Evolutionary conservation across 1,140 invertebrate genomes (phyloP), one percentile per base, ranked within the genome.

Genomic region (Bombus balteatus): DNA sequence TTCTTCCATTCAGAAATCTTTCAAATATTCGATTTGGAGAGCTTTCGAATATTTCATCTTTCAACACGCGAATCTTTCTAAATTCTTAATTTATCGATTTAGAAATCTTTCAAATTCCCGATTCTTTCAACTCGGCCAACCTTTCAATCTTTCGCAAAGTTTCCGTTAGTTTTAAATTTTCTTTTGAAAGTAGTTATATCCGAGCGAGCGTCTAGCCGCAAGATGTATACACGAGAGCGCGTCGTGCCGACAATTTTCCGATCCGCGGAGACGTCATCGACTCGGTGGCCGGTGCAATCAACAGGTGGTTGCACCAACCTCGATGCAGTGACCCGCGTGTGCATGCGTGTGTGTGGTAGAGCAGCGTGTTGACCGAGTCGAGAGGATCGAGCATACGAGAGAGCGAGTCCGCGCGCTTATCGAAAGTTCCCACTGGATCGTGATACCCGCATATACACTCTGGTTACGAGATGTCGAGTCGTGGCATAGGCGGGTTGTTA

Each of bases 301-400:
- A 81, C 87, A 89, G 72, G 68, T 81, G 86, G 86, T 90, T 90
- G 76, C 86, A 89, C 86, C 79, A 86, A 85, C 77, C 65, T 41
- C 66, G 71, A 83, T 68, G 72, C 85, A 87, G 62, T 87, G 74
- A 84, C 74, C 79, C 66, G 81, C 70, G 81, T n/a, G 41, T 62
- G 57, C 12, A 25, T 57, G 47, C 13, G n/a, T 0, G 28, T 39
- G 57, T 62, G 66, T 65, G 78, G 83, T 47, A 68, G 22, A n/a
- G 37, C 37, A 70, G 3, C 62, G 37, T 76, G 66, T 32, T 25
- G 43, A 22, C 9, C 41, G 41, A 74, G 22, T 62, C 59, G 62
- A 66, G 65, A 70, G 37, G 22, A 68, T 68, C 32, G 66, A 68
- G 65, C 8, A 43, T 72, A n/a, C 15, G 65, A 80, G 22, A 41